These are phyloP conservation scores for Ptychoptera albimana DNA, from an alignment of 2,888 invertebrate genomes.

Conservation along the genomic window DNA sequence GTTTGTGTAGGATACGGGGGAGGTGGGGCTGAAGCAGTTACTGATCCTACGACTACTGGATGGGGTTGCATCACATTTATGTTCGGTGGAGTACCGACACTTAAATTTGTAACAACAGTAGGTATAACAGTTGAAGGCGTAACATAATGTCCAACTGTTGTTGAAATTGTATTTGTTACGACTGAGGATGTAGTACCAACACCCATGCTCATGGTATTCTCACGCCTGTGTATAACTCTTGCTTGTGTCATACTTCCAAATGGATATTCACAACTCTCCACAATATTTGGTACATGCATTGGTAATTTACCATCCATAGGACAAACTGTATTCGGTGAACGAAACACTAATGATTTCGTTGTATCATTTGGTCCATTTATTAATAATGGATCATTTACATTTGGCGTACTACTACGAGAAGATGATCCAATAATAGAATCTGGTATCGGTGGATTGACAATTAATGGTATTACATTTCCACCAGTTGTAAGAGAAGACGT, in stretches of 20 bases:
- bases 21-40: background rate
- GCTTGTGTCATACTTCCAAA: conserved; percentile 87
- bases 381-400: background rate
- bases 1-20: conserved; percentile 6
- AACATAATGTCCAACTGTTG: background rate
- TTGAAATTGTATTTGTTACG: conserved; percentile 14
- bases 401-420: background rate
- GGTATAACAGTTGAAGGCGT: conserved; percentile 26
- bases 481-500: conserved; percentile 1
- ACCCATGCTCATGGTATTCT: conserved; percentile 35
- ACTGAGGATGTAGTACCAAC: conserved; percentile 15
- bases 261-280: conserved; percentile 50
- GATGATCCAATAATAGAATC: conserved; percentile 12
- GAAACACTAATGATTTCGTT: conserved; percentile 31
- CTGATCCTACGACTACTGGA: background rate
- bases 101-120: conserved; percentile 26
- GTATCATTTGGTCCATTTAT: conserved; percentile 10
- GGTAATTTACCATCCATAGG: conserved; percentile 60
- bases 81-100: conserved; percentile 22
- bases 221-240: conserved; percentile 67
- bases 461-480: background rate
- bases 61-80: conserved; percentile 14
- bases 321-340: conserved; percentile 77
- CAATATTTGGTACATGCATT: conserved; percentile 33
- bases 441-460: conserved; percentile 10